These are phyloP conservation scores for Nomada ruficornis DNA, from an alignment of 2,888 invertebrate genomes.

Conservation along the genomic window DNA sequence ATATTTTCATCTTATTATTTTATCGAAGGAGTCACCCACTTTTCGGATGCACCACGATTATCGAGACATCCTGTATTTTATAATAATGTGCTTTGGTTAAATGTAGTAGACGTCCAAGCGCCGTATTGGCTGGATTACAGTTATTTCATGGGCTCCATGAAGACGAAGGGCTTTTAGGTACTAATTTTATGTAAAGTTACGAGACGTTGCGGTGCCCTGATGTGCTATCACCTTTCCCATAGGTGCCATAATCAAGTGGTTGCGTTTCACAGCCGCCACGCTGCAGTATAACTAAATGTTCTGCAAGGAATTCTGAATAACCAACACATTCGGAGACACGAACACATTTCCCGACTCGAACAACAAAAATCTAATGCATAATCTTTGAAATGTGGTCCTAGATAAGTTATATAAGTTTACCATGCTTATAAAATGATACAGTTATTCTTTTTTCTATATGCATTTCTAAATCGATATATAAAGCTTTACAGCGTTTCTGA, in stretches of 20 bases:
- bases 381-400: no score
- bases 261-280: constrained; percentile 58
- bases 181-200: constrained; percentile 84
- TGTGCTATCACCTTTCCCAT: constrained; percentile 78
- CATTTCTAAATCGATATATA: no score
- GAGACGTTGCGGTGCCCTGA: constrained; percentile 75
- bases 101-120: constrained; percentile 9
- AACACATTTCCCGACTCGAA: constrained; percentile 11
- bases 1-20: no score
- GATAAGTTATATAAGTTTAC: no score
- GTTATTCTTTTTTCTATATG: no score
- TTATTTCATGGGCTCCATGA: constrained; percentile 69
- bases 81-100: constrained; percentile 42
- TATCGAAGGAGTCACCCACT: no score
- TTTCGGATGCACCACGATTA: no score
- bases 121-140: constrained; percentile 22
- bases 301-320: constrained; percentile 63
- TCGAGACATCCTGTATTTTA: not conserved
- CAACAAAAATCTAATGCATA: not conserved
- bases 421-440: no score
- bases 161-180: constrained; percentile 81
- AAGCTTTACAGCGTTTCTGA: no score
- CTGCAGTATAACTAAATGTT: constrained; percentile 74
- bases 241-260: constrained; percentile 78
- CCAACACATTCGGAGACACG: constrained; percentile 27